A percentile compares a stretch with the other conserved stretches of the same genome.
Evolutionary conservation across 2,888 invertebrate genomes (phyloP).

Genomic region (Leuctra nigra): DNA sequence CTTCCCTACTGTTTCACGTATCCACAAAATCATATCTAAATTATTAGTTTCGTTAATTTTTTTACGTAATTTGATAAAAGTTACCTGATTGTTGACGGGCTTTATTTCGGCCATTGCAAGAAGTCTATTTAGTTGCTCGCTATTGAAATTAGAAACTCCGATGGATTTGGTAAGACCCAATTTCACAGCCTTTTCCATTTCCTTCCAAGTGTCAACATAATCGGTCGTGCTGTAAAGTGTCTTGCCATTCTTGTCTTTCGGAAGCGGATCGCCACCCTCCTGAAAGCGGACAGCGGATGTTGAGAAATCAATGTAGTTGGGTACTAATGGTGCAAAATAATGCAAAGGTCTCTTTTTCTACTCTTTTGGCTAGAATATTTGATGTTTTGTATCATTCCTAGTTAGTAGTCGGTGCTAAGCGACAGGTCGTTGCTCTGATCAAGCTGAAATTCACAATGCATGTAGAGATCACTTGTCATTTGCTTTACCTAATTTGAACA

Average conservation of each 20-base stretch:
- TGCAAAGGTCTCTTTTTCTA: background rate
- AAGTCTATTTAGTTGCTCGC: constrained; percentile 60
- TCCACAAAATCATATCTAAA: too few relatives aligned
- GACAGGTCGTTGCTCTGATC: too few relatives aligned
- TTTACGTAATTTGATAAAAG: background rate
- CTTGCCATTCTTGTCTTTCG: constrained; percentile 55
- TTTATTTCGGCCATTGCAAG: constrained; percentile 52
- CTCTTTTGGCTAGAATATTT: background rate
- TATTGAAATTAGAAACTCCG: constrained; percentile 80
- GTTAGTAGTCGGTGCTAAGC: too few relatives aligned
- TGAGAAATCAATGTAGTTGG: too few relatives aligned
- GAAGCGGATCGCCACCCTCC: constrained; percentile 59
- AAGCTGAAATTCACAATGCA: too few relatives aligned
- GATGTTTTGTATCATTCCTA: too few relatives aligned
- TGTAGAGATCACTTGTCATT: too few relatives aligned
- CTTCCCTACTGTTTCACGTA: too few relatives aligned
- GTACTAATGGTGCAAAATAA: too few relatives aligned
- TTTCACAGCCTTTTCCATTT: constrained; percentile 63
- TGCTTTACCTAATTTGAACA: too few relatives aligned
- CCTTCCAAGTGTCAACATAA: constrained; percentile 67
- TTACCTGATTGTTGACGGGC: constrained; percentile 60
- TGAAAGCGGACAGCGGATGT: too few relatives aligned
- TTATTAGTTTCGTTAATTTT: too few relatives aligned
- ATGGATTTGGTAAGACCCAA: constrained; percentile 63
- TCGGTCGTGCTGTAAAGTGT: constrained; percentile 58